Evolutionary conservation across 1,140 invertebrate genomes (phyloP).

Genomic region (Steinernema khuongi): DNA sequence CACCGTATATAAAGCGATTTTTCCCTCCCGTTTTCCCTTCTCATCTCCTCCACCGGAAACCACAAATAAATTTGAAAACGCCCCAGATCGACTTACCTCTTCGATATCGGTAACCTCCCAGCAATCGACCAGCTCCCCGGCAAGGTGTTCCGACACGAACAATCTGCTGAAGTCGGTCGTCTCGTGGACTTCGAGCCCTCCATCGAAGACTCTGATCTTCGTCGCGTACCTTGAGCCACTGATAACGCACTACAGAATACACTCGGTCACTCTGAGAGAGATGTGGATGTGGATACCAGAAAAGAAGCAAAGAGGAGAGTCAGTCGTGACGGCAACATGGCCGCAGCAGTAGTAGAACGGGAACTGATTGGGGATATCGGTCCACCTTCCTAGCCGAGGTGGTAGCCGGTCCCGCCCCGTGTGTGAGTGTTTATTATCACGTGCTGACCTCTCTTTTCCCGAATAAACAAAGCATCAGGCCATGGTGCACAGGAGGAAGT

Average conservation of each 20-base stretch:
- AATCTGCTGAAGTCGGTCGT: background rate
- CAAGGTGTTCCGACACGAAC: background rate
- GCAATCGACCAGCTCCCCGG: background rate
- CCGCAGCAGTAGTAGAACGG: background rate
- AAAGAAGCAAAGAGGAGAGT: background rate
- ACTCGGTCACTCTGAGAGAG: background rate
- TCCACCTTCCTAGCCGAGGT: too few relatives aligned
- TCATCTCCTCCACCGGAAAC: background rate
- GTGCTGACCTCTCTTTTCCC: too few relatives aligned
- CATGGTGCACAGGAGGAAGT: too few relatives aligned
- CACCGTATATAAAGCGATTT: too few relatives aligned
- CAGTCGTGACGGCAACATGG: background rate
- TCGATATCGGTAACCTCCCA: background rate
- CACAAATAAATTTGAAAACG: background rate
- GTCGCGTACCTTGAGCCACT: background rate
- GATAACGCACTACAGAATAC: background rate
- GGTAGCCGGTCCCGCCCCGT: too few relatives aligned
- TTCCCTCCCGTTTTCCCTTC: constrained; percentile 1
- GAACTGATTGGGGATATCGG: background rate
- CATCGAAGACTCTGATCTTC: background rate
- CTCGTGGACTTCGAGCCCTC: constrained; percentile 1
- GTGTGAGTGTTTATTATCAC: too few relatives aligned
- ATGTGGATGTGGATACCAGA: background rate
- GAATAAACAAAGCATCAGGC: too few relatives aligned
- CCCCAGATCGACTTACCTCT: background rate